Evolutionary conservation across 2,888 invertebrate genomes (phyloP).

Genomic region (Drosophila picticornis): DNA sequence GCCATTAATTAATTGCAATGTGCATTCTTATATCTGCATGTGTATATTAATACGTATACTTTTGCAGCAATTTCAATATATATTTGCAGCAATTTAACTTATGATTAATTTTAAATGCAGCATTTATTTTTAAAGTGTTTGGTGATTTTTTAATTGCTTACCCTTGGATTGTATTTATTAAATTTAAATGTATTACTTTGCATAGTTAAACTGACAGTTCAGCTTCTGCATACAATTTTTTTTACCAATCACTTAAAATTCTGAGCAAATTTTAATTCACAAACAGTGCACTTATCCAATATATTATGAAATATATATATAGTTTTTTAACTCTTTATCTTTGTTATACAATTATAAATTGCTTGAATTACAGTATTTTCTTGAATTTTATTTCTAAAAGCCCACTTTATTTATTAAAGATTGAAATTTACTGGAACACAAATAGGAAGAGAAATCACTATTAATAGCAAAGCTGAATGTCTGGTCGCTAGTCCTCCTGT

Average conservation of each 20-base stretch:
- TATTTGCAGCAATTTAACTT: constrained; percentile 1
- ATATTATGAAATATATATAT: neutral
- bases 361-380: neutral
- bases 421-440: neutral
- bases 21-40: constrained; percentile 25
- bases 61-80: neutral
- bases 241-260: neutral
- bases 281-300: neutral
- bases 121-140: no score
- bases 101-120: constrained; percentile 5
- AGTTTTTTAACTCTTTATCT: neutral
- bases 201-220: neutral
- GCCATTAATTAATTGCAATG: constrained; percentile 61
- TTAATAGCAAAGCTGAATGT: neutral
- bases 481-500: neutral
- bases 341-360: neutral
- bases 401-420: neutral
- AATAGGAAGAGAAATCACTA: neutral
- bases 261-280: neutral
- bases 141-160: neutral
- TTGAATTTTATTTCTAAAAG: neutral
- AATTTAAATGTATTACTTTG: neutral
- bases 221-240: neutral
- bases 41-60: neutral
- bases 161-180: neutral